Evolutionary conservation across 1,140 invertebrate species (phyloP).

Genomic region (Apis mellifera): DNA sequence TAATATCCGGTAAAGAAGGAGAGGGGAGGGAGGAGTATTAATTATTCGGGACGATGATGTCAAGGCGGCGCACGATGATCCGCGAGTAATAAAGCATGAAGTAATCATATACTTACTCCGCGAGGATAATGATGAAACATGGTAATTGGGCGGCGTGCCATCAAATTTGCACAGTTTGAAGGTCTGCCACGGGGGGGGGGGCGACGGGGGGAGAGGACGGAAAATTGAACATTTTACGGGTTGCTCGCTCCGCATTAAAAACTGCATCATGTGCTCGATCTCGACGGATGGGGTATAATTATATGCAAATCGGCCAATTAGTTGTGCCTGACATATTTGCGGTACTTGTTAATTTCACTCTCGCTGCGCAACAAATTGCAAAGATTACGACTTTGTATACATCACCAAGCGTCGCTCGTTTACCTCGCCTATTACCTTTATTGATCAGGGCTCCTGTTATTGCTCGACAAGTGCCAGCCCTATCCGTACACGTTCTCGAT

Average conservation of each 20-base stretch:
- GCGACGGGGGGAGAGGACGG: slow-evolving; percentile 36
- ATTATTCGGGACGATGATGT: slow-evolving; percentile 55
- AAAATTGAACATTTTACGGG: slow-evolving; percentile 65
- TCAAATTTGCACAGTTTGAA: slow-evolving; percentile 61
- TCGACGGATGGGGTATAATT: slow-evolving; percentile 62
- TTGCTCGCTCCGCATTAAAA: slow-evolving; percentile 61
- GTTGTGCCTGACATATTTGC: slow-evolving; percentile 66
- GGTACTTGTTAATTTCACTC: slow-evolving; percentile 62
- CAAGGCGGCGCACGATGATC: slow-evolving; percentile 54
- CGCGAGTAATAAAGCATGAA: slow-evolving; percentile 60
- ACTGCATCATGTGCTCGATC: slow-evolving; percentile 57
- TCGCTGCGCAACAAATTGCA: slow-evolving; percentile 58
- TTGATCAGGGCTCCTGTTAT: slow-evolving; percentile 43
- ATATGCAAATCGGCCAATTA: slow-evolving; percentile 67
- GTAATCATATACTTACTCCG: slow-evolving; percentile 55
- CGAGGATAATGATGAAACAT: slow-evolving; percentile 55
- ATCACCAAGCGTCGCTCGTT: slow-evolving; percentile 46
- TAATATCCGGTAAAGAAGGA: slow-evolving; percentile 21
- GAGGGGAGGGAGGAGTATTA: slow-evolving; percentile 35
- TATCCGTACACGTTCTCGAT: too few species aligned
- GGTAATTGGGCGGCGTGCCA: slow-evolving; percentile 51
- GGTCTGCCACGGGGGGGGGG: slow-evolving; percentile 26
- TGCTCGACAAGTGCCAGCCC: not conserved
- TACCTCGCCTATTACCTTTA: slow-evolving; percentile 52
- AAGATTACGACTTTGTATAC: slow-evolving; percentile 58